Base-by-base conservation (phyloP, 2,888 invertebrate genomes). In the Zaprionus lineosus region DNA sequence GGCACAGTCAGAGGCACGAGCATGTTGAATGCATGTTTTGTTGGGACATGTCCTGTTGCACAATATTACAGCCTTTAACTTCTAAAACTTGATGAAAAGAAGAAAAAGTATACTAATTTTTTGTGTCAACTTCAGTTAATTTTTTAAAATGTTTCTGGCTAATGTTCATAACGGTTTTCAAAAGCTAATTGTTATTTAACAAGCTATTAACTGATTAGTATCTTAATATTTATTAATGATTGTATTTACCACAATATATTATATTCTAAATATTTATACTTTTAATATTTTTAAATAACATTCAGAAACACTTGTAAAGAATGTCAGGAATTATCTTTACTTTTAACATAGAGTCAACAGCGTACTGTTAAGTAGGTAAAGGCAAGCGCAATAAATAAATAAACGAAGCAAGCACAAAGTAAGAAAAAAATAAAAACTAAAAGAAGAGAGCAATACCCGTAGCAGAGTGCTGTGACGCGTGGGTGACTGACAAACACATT, bases 401-500 rank as follows among this genome's bases (percentile, higher is more conserved):
- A n/a, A n/a, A n/a, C n/a, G n/a, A n/a, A n/a, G n/a, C n/a, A n/a
- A n/a, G n/a, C n/a, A n/a, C n/a, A n/a, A n/a, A n/a, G n/a, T n/a
- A n/a, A n/a, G n/a, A n/a, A n/a, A n/a, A n/a, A n/a, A n/a, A n/a
- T n/a, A n/a, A n/a, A n/a, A n/a, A n/a, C n/a, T n/a, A n/a, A n/a
- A n/a, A n/a, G n/a, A n/a, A n/a, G 59, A 56, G 71, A 43, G 37
- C 28, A 31, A 3, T n/a, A n/a, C n/a, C 21, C 21, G 7, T 1
- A 0, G 0, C 12, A 26, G 18, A 6, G 28, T 47, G 28, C 44
- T 44, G 55, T 11, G 28, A 18, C 37, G 53, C 71, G 67, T 55
- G 68, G 50, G 73, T 36, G 68, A 47, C 11, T 37, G 24, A 58
- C n/a, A 48, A 50, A 36, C 18, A 24, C 1, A 18, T 14, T 5